Conservation (phyloP, 2,797 vertebrate genomes). For the Hyperoplus immaculatus region DNA sequence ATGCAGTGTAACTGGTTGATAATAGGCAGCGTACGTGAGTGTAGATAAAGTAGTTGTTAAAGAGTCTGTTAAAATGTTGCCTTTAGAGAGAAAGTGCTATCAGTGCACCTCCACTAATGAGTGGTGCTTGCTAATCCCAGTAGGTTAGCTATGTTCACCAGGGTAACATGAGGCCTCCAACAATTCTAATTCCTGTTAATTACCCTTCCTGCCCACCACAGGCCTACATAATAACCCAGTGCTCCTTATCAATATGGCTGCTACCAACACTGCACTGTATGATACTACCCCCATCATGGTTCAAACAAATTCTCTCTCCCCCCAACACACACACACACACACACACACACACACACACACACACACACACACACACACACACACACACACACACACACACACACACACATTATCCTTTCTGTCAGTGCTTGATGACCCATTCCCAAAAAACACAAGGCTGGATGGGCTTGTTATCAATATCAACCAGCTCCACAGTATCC, state of each 20-base stretch:
- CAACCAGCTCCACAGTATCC: slow-evolving; percentile 61
- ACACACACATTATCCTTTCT: slow-evolving; percentile 32
- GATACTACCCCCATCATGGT: slow-evolving; percentile 21
- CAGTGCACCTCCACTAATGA: slow-evolving; percentile 55
- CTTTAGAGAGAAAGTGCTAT: slow-evolving; percentile 37
- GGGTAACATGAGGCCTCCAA: slow-evolving; percentile 55
- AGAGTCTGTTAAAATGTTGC: not conserved
- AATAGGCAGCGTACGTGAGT: not conserved
- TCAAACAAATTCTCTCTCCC: not conserved
- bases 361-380: slow-evolving; percentile 5
- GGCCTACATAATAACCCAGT: slow-evolving; percentile 61
- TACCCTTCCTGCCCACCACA: slow-evolving; percentile 63
- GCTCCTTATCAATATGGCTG: slow-evolving; percentile 59
- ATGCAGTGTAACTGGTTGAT: slow-evolving; percentile 6
- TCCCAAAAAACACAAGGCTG: slow-evolving; percentile 57
- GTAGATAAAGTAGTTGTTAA: slow-evolving; percentile 4
- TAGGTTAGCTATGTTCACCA: slow-evolving; percentile 64
- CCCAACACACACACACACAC: slow-evolving; percentile 7
- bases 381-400: slow-evolving; percentile 18
- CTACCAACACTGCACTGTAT: slow-evolving; percentile 3
- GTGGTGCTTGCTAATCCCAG: slow-evolving; percentile 63
- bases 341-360: slow-evolving; percentile 6
- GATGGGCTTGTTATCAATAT: slow-evolving; percentile 72
- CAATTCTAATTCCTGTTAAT: slow-evolving; percentile 78
- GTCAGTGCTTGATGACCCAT: slow-evolving; percentile 58